Percentiles rank a stretch among this genome's conserved stretches.
These are phyloP conservation scores for Scalopus aquaticus DNA, from an alignment of 2,113 vertebrate species.

Conservation along the genomic window DNA sequence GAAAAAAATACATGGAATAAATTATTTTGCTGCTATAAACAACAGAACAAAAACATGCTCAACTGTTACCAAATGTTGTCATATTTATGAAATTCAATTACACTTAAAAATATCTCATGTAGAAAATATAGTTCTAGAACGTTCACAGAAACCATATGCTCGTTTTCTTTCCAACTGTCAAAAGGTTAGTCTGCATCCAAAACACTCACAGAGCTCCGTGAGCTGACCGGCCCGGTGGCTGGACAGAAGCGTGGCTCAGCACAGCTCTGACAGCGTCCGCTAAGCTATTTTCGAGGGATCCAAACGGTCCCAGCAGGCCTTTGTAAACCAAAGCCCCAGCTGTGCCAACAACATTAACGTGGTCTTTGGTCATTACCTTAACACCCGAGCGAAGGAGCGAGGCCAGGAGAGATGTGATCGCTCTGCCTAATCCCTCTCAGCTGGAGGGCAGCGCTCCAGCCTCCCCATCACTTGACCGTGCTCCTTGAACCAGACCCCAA, in stretches of 20 bases:
- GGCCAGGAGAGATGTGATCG: background rate
- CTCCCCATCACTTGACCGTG: background rate
- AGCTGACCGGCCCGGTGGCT: background rate
- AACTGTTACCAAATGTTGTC: conserved; percentile 62
- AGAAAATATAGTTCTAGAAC: conserved; percentile 63
- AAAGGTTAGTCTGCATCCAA: conserved; percentile 6
- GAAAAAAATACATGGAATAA: conserved; percentile 61
- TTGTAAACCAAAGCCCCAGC: conserved; percentile 29
- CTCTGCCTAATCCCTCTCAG: background rate
- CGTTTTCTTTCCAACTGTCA: background rate
- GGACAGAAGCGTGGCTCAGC: background rate
- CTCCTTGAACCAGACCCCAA: conserved; percentile 2
- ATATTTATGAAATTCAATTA: conserved; percentile 66
- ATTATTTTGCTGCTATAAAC: conserved; percentile 71
- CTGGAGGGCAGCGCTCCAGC: background rate
- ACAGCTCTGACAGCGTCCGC: background rate
- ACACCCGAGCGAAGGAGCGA: background rate
- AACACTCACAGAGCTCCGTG: background rate
- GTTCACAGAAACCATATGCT: conserved; percentile 68
- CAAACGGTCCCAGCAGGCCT: background rate
- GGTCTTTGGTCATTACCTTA: background rate
- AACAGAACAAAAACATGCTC: conserved; percentile 59
- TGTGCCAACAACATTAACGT: background rate
- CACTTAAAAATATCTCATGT: conserved; percentile 71
- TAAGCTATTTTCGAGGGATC: background rate